Evolutionary conservation across 92 coral and sea anemone genomes (phyloP), one percentile per base, ranked within the genome.

Genomic region (Epizoanthus stellaris): DNA sequence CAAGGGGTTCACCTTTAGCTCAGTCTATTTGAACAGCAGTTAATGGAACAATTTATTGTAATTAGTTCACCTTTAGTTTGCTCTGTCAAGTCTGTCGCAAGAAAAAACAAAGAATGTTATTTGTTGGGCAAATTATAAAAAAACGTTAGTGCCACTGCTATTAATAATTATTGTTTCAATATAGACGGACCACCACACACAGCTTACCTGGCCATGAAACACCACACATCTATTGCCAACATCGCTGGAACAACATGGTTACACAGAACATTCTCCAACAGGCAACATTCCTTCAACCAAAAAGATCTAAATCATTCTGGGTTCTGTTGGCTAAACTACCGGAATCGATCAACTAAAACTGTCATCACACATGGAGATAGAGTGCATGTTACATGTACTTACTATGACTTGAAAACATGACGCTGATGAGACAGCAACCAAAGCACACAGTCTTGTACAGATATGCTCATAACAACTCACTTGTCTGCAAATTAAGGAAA

Each of bases 391-490:
- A 52, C 52, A 13, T 40, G 3, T 10, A 93, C 98, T 96, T 85
- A 96, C 99, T 73, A 94, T 82, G 45, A 70, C 45, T 38, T 91
- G 82, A 66, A 96, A 96, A 75, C 95, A 91, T 39, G 93, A 85
- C 10, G 92, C 91, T 15, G 99, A 91, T 12, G 95, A 84, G 17
- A 93, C 91, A 14, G 99, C 94, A n/a, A 96, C 89, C 74, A 93
- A 73, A 16, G 97, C 86, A 60, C 94, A 95, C 63, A 94, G 73
- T 20, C 94, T 88, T 68, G 97, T 91, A n/a, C 95, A 92, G 56
- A 93, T 92, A 84, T 93, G 88, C 81, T 94, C 99, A 77, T 96
- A 95, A 59, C 93, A 94, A 73, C 96, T 91, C 65, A 96, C 92
- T 56, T 87, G 85, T 77, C 99, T 96, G 86, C 4, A 39, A 73